phyloP scores from a whole-genome alignment of 2,113 vertebrate species.

The Trochalopteron elliotii region DNA sequence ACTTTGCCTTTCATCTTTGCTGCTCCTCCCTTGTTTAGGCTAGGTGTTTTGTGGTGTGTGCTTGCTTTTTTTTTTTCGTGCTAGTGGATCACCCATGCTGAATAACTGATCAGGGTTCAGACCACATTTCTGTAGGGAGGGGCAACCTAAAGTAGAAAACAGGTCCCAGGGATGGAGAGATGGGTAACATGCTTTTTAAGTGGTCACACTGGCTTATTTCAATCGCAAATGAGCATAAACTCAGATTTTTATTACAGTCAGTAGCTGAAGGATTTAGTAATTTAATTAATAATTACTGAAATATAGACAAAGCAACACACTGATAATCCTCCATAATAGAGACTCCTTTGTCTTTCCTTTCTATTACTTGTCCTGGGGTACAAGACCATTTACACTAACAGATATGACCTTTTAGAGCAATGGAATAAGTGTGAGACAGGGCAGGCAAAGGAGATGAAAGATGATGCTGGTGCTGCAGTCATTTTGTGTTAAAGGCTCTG shows the following conservation, averaged over 20 bases:
- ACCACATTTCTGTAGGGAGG: background rate
- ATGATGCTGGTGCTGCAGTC: constrained; percentile 14
- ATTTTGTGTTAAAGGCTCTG: constrained; percentile 44
- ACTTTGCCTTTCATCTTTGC: background rate
- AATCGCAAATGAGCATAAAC: background rate
- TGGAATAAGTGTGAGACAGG: constrained; percentile 30
- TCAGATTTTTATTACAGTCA: background rate
- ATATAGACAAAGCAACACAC: background rate
- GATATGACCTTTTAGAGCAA: constrained; percentile 71
- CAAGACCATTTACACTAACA: constrained; percentile 61
- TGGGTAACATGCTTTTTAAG: background rate
- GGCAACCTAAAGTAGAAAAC: background rate
- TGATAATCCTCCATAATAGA: background rate
- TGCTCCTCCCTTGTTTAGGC: constrained; percentile 1
- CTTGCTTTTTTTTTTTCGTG: background rate
- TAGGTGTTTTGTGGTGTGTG: background rate
- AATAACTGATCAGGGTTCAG: background rate
- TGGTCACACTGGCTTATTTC: background rate
- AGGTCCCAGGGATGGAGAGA: background rate
- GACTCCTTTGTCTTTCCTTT: constrained; percentile 24
- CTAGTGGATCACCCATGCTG: background rate
- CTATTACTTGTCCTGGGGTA: constrained; percentile 54
- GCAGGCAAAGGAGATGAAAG: constrained; percentile 51
- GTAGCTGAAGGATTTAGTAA: background rate
- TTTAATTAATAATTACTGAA: background rate